These are phyloP conservation scores for Gambusia holbrooki DNA, from an alignment of 2,113 vertebrate species.

Conservation along the genomic window DNA sequence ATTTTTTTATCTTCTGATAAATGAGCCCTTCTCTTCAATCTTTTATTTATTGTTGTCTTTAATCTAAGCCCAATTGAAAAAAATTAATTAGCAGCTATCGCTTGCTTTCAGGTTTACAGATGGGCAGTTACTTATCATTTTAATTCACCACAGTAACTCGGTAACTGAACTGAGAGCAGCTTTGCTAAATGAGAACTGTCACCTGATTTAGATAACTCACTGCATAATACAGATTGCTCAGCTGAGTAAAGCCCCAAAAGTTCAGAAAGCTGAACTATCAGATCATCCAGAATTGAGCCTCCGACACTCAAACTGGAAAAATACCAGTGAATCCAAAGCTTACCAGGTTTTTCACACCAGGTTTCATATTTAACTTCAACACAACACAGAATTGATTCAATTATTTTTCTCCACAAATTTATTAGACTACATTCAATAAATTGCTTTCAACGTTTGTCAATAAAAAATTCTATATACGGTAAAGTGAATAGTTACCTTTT, in stretches of 20 bases:
- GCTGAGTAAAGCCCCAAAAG: constrained; percentile 48
- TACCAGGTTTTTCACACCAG: neutral
- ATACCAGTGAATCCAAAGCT: neutral
- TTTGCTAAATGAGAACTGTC: constrained; percentile 32
- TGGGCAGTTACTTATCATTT: constrained; percentile 14
- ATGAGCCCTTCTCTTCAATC: neutral
- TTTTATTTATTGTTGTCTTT: neutral
- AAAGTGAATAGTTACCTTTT: no score
- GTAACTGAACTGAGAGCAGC: constrained; percentile 33
- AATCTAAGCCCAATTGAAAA: neutral
- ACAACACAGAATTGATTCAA: neutral
- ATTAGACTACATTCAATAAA: no score
- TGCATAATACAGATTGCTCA: constrained; percentile 55
- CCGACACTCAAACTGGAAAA: neutral
- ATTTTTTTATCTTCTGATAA: neutral
- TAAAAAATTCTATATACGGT: no score
- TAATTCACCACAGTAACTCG: constrained; percentile 39
- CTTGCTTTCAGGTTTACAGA: constrained; percentile 30
- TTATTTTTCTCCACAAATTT: no score
- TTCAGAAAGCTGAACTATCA: constrained; percentile 63
- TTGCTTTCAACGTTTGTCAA: no score
- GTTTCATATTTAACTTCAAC: neutral
- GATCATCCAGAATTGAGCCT: constrained; percentile 16
- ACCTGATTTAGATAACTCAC: constrained; percentile 38
- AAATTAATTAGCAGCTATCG: neutral